phyloP scores from a whole-genome alignment of 1,140 invertebrate species.

The Coptotermes formosanus region DNA sequence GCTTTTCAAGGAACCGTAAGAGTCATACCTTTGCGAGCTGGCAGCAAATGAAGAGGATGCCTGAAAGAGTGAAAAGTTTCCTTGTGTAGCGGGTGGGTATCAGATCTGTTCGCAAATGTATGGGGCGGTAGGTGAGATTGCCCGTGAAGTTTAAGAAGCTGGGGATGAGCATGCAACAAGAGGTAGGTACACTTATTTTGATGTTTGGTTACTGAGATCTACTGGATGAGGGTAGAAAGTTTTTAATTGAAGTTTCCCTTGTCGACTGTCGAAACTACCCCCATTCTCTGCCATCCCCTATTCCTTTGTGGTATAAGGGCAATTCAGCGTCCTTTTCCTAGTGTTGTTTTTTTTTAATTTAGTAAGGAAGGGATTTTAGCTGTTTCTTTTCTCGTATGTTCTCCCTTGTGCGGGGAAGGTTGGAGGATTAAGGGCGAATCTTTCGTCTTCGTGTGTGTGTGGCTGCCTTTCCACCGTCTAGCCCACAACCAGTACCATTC shows the following conservation, averaged over 20 bases:
- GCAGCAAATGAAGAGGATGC: no score
- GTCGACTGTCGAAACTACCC: not conserved
- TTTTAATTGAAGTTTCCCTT: constrained; percentile 16
- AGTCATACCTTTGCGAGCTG: no score
- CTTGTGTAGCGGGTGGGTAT: not conserved
- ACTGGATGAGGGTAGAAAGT: not conserved
- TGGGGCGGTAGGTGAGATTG: not conserved
- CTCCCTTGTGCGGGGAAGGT: constrained; percentile 1
- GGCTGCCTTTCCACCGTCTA: not conserved
- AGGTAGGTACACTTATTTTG: not conserved
- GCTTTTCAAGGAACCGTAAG: no score
- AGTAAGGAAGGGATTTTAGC: no score
- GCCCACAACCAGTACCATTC: not conserved
- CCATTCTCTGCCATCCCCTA: not conserved
- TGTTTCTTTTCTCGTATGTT: constrained; percentile 8
- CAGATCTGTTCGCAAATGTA: not conserved
- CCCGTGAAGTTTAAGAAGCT: not conserved
- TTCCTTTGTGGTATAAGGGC: not conserved
- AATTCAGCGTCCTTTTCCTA: not conserved
- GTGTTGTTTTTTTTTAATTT: not conserved
- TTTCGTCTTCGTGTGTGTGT: not conserved
- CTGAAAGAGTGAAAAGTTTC: not conserved
- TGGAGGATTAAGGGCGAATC: not conserved
- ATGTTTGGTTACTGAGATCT: not conserved
- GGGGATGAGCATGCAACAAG: not conserved